phyloP scores from a whole-genome alignment of 2,888 invertebrate genomes.

The Metallyticus violacea region DNA sequence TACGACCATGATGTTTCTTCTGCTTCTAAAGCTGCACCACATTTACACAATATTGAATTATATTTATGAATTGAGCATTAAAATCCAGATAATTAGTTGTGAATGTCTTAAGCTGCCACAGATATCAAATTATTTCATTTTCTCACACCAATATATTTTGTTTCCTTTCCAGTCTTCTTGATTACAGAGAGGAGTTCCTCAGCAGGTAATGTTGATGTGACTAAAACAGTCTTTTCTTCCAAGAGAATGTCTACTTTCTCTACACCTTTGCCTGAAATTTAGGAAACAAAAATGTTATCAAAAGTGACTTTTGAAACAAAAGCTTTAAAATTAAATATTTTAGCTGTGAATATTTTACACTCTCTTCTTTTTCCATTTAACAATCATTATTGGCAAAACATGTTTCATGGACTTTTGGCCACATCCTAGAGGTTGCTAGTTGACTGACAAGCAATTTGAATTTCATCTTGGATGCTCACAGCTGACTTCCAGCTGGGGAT shows the following conservation, averaged over 20 bases:
- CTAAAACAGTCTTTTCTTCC: slow-evolving; percentile 65
- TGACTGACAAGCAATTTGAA: too few species aligned
- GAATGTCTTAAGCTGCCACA: neutral
- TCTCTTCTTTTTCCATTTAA: too few species aligned
- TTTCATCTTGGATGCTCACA: too few species aligned
- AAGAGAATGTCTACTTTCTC: slow-evolving; percentile 55
- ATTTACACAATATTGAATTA: neutral
- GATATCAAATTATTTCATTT: slow-evolving; percentile 30
- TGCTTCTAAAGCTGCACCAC: neutral
- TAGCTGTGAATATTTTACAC: too few species aligned
- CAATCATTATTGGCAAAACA: too few species aligned
- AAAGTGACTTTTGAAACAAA: too few species aligned
- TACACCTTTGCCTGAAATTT: slow-evolving; percentile 14
- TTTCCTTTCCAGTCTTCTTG: slow-evolving; percentile 77
- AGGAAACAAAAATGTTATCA: neutral
- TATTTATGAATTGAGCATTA: neutral
- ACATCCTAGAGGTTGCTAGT: too few species aligned
- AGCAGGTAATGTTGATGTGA: slow-evolving; percentile 62
- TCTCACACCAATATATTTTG: slow-evolving; percentile 56
- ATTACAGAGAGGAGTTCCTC: slow-evolving; percentile 68
- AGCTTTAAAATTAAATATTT: too few species aligned
- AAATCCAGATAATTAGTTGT: neutral
- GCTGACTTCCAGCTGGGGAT: too few species aligned
- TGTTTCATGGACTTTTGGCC: too few species aligned
- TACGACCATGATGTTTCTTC: neutral